Percentiles rank a stretch among this genome's conserved stretches.
phyloP scores from a whole-genome alignment of 2,113 vertebrate genomes.

The Mixornis gularis region DNA sequence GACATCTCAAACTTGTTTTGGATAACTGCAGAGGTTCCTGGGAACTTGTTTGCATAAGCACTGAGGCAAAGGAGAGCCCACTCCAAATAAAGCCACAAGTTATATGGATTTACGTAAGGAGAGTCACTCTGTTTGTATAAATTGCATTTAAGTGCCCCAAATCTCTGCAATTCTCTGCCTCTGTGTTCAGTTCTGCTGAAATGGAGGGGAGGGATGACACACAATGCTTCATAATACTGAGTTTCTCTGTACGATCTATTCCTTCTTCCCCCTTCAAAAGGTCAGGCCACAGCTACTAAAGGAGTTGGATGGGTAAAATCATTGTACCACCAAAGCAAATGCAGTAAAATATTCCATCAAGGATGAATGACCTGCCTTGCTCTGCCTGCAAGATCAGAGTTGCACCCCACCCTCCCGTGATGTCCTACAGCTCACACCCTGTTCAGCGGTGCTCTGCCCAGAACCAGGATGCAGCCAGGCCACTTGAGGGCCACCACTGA shows the following conservation, averaged over 20 bases:
- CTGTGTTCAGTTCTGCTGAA: background rate
- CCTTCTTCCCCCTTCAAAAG: background rate
- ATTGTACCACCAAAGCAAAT: background rate
- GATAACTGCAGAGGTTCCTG: background rate
- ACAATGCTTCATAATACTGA: background rate
- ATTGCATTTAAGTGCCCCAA: background rate
- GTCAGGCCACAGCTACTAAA: background rate
- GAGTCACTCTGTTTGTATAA: background rate
- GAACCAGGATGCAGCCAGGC: rapidly evolving
- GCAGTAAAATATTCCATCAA: background rate
- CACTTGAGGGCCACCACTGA: background rate
- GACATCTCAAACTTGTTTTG: background rate
- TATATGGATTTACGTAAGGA: background rate
- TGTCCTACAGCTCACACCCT: background rate
- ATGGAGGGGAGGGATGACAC: background rate
- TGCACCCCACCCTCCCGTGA: background rate
- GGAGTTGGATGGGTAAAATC: background rate
- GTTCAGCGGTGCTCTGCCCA: background rate
- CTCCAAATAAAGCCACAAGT: background rate
- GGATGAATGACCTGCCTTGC: background rate
- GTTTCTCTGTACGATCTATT: background rate
- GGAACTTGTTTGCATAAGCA: background rate
- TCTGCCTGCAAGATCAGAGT: background rate
- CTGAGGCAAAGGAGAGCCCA: background rate
- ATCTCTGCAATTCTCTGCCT: background rate